Evolutionary conservation across 64 coral and sea anemone genomes (phyloP).

Genomic region (Cladopsammia gracilis): DNA sequence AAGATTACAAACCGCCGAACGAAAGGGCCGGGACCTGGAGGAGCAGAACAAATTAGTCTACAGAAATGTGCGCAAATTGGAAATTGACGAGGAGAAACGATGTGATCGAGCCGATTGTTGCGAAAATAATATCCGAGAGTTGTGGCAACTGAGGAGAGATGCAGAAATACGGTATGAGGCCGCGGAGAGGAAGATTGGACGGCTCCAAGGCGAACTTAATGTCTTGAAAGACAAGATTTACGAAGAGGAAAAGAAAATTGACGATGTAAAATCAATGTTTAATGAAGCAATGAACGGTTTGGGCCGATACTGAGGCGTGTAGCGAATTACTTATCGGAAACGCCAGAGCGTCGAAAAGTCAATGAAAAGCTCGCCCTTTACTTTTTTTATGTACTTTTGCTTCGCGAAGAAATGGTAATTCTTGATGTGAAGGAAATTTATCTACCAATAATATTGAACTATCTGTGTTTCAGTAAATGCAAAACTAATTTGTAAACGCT

Average conservation of each 20-base stretch:
- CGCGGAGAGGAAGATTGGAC: constrained; percentile 37
- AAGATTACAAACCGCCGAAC: background rate
- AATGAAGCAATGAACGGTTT: constrained; percentile 30
- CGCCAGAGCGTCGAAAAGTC: background rate
- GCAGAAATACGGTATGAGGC: constrained; percentile 46
- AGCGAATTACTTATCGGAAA: background rate
- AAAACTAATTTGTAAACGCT: background rate
- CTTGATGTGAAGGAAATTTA: background rate
- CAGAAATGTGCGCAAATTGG: constrained; percentile 56
- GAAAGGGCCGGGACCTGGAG: constrained; percentile 6
- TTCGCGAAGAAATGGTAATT: background rate
- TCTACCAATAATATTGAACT: background rate
- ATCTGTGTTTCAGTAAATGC: background rate
- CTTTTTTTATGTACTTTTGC: background rate
- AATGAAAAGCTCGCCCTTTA: background rate
- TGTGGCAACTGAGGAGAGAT: constrained; percentile 11
- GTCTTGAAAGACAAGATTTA: constrained; percentile 9
- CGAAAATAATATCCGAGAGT: constrained; percentile 28
- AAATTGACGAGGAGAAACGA: constrained; percentile 65
- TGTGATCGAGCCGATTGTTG: constrained; percentile 51
- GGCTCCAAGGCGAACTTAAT: background rate
- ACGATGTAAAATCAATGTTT: constrained; percentile 10
- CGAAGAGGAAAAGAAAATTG: constrained; percentile 16
- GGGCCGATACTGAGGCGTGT: background rate
- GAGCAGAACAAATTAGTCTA: constrained; percentile 47